These are phyloP conservation scores for Syndactyla subalaris DNA, from an alignment of 2,797 vertebrate species.

Conservation along the genomic window DNA sequence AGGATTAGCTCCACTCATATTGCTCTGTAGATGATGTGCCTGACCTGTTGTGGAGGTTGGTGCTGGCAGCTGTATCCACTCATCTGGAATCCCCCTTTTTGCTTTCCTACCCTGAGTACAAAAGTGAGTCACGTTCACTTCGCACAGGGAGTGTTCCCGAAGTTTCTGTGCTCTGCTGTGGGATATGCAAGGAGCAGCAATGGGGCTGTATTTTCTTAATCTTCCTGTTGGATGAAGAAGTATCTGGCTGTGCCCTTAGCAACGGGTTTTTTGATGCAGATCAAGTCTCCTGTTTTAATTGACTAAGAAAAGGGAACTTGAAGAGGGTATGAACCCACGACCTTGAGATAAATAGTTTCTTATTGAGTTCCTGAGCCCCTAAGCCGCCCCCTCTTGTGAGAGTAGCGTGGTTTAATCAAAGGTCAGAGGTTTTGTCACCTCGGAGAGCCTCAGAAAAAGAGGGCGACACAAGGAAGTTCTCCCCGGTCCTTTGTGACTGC, in stretches of 20 bases:
- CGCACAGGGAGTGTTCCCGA: accelerated
- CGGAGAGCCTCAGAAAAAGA: constrained; percentile 13
- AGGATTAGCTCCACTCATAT: neutral
- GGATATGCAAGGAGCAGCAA: neutral
- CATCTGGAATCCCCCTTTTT: accelerated
- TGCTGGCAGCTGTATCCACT: accelerated
- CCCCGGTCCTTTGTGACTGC: neutral
- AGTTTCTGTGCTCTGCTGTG: neutral
- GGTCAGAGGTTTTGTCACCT: constrained; percentile 51
- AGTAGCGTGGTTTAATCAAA: neutral
- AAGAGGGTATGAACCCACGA: constrained; percentile 35
- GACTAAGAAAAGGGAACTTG: constrained; percentile 34
- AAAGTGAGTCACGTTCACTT: neutral
- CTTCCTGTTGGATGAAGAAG: neutral
- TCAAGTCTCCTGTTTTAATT: constrained; percentile 31
- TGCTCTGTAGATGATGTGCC: neutral
- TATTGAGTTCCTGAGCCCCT: constrained; percentile 5
- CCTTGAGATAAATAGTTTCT: constrained; percentile 57
- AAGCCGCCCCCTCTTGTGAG: neutral
- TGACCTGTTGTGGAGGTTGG: neutral
- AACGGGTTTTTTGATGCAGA: constrained; percentile 2
- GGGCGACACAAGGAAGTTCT: accelerated
- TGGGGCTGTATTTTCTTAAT: neutral
- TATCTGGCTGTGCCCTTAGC: constrained; percentile 6
- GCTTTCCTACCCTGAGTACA: neutral